These are phyloP conservation scores for Eueremaeus valkanovi DNA, from an alignment of 2,888 invertebrate species.

Conservation along the genomic window DNA sequence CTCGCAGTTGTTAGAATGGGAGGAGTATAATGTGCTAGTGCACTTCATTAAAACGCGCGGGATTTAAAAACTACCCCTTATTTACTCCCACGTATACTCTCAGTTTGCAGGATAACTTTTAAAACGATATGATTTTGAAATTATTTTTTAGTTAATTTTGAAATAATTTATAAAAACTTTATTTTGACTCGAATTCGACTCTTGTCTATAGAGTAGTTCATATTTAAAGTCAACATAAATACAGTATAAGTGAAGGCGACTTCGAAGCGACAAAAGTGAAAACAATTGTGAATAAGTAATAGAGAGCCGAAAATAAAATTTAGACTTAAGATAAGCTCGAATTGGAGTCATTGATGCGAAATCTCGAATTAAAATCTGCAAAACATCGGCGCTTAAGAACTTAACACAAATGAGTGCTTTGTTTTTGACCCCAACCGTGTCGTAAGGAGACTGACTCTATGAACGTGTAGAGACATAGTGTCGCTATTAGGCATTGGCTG, in stretches of 20 bases:
- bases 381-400: not conserved
- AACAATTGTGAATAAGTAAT: no score
- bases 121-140: not conserved
- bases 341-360: constrained; percentile 6
- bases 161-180: not conserved
- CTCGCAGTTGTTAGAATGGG: no score
- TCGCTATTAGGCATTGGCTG: no score
- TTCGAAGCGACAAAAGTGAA: no score
- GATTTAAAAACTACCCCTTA: no score
- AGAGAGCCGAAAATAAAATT: not conserved
- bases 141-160: not conserved
- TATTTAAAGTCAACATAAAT: no score
- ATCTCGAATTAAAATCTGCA: not conserved
- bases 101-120: not conserved
- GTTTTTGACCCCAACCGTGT: not conserved
- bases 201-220: no score
- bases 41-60: no score
- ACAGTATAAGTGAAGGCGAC: no score
- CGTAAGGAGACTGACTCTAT: not conserved
- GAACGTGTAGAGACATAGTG: not conserved
- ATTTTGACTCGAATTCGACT: not conserved
- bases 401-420: not conserved
- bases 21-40: no score
- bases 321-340: constrained; percentile 7
- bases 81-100: no score